These are phyloP conservation scores for Agrochola litura DNA, from an alignment of 2,888 invertebrate genomes.

Conservation along the genomic window DNA sequence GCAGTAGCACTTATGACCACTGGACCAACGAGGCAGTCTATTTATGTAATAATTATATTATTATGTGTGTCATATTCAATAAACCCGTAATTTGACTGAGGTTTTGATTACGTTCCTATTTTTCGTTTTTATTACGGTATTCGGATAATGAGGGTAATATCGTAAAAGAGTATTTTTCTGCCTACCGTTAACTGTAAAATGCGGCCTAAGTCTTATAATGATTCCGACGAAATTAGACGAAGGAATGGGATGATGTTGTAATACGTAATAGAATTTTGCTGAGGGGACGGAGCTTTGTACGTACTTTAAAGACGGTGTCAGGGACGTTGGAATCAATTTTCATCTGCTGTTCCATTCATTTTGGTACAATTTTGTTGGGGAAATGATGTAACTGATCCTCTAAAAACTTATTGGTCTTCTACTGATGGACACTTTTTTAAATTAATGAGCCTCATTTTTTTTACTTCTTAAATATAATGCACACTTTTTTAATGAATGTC, in stretches of 20 bases:
- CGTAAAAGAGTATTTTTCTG: constrained; percentile 63
- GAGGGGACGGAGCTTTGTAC: background rate
- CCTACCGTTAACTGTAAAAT: constrained; percentile 49
- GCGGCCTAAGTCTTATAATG: constrained; percentile 57
- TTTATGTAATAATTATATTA: constrained; percentile 4
- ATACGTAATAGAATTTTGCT: constrained; percentile 39
- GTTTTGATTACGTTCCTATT: constrained; percentile 50
- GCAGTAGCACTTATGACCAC: too few species aligned
- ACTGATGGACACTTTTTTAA: background rate
- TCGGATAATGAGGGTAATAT: constrained; percentile 61
- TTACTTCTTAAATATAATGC: background rate
- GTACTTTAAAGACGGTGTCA: background rate
- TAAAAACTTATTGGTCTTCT: background rate
- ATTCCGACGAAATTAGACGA: constrained; percentile 43
- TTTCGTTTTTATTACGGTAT: constrained; percentile 58
- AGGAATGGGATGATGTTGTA: constrained; percentile 35
- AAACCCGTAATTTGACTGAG: constrained; percentile 22
- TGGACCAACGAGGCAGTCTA: background rate
- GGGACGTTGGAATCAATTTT: constrained; percentile 10
- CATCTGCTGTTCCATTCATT: background rate
- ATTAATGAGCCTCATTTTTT: background rate
- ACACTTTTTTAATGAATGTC: too few species aligned
- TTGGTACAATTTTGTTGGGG: background rate
- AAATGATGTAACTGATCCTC: background rate
- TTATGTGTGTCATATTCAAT: constrained; percentile 35